Conservation (phyloP, 2,888 invertebrate genomes). For the Heliothis peltigera region DNA sequence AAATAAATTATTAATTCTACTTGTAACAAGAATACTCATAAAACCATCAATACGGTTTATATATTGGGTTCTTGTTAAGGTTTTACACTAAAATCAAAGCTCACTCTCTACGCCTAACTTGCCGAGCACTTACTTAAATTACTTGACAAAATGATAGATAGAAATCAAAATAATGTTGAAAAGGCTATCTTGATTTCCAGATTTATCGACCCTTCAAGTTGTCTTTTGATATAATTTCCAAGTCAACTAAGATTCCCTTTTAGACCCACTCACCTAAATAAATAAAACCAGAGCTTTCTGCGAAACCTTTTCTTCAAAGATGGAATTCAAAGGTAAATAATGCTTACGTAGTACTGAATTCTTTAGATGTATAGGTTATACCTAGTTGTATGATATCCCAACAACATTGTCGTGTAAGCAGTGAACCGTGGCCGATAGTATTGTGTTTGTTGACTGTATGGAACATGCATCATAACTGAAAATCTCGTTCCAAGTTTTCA, state of each 20-base stretch:
- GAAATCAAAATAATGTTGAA: neutral
- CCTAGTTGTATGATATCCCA: conserved; percentile 17
- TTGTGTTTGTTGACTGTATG: conserved; percentile 40
- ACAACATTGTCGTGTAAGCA: conserved; percentile 37
- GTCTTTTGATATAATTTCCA: conserved; percentile 24
- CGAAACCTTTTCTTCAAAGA: conserved; percentile 18
- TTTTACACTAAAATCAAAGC: neutral
- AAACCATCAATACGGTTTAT: neutral
- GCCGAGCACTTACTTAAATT: neutral
- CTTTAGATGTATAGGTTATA: conserved; percentile 13
- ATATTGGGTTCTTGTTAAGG: neutral
- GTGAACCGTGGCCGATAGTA: conserved; percentile 36
- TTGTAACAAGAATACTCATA: no score
- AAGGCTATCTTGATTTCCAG: conserved; percentile 12
- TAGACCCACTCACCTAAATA: conserved; percentile 32
- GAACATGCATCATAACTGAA: conserved; percentile 40
- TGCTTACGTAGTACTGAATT: conserved; percentile 11
- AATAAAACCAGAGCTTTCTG: conserved; percentile 34
- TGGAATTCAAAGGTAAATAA: conserved; percentile 1
- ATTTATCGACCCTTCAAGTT: conserved; percentile 11
- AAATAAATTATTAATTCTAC: no score
- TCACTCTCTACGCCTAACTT: neutral
- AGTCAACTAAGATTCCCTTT: conserved; percentile 28
- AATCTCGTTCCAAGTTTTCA: conserved; percentile 45
- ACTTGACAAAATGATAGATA: neutral